Conservation (phyloP, 2,888 invertebrate species). For the Parthenolecanium corni region DNA sequence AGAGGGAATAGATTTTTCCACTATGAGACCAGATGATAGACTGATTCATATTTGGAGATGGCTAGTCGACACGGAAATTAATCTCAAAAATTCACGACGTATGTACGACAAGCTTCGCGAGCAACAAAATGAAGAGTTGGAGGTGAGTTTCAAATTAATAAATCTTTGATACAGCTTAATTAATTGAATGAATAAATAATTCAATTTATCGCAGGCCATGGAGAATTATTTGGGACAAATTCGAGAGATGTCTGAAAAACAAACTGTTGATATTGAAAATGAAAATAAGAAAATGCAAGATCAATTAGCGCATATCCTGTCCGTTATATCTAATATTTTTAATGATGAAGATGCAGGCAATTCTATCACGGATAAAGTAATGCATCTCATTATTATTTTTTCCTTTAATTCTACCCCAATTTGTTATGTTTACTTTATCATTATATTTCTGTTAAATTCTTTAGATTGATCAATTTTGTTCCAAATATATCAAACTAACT, state of each 20-base stretch:
- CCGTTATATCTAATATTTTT: neutral
- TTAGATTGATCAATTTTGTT: constrained; percentile 41
- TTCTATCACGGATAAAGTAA: constrained; percentile 30
- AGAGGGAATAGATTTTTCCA: constrained; percentile 39
- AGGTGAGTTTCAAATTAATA: too few species aligned
- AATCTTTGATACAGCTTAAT: too few species aligned
- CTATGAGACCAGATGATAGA: constrained; percentile 36
- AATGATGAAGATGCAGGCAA: constrained; percentile 29
- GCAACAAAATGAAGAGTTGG: constrained; percentile 39
- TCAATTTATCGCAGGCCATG: too few species aligned
- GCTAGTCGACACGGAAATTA: constrained; percentile 41
- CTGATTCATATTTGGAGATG: constrained; percentile 40
- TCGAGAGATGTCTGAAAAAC: constrained; percentile 38
- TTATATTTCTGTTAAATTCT: constrained; percentile 8
- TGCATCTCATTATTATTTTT: constrained; percentile 2
- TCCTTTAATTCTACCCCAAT: too few species aligned
- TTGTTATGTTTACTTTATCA: neutral
- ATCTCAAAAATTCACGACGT: constrained; percentile 38
- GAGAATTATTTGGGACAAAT: constrained; percentile 39
- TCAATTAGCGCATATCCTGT: constrained; percentile 32
- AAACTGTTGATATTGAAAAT: constrained; percentile 36
- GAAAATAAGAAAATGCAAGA: constrained; percentile 38
- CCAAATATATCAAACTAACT: constrained; percentile 40
- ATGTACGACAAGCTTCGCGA: constrained; percentile 40
- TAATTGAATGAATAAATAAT: too few species aligned